Evolutionary conservation across 2,113 vertebrate genomes (phyloP).

Genomic region (Raphicerus campestris): DNA sequence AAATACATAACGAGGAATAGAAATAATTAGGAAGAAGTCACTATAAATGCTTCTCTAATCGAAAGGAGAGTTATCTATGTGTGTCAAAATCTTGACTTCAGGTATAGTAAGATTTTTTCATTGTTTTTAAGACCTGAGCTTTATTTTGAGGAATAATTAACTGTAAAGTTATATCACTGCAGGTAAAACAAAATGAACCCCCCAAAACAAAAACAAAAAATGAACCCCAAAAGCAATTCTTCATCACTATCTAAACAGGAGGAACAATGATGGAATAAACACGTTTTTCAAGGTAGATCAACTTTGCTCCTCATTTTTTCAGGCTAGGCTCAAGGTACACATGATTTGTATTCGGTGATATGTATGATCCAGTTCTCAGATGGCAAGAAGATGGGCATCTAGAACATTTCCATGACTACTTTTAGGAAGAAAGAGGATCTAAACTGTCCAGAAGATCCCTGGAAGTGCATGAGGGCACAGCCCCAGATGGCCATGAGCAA

Average conservation of each 20-base stretch:
- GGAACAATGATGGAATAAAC: background rate
- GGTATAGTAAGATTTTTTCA: background rate
- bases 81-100: background rate
- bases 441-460: background rate
- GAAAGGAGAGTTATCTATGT: background rate
- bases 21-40: background rate
- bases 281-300: background rate
- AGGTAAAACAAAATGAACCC: conserved; percentile 23
- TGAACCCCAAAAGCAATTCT: background rate
- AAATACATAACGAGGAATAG: conserved; percentile 14
- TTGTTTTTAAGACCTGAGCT: background rate
- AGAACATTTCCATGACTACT: background rate
- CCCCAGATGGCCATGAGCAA: background rate
- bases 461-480: background rate
- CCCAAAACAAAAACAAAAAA: background rate
- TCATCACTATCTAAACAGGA: background rate
- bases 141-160: conserved; percentile 23
- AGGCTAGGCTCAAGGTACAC: background rate
- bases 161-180: conserved; percentile 15
- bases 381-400: background rate
- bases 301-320: background rate
- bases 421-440: background rate
- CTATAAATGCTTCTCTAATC: background rate
- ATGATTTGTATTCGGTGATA: background rate
- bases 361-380: background rate